A percentile compares a stretch with the other conserved stretches of the same genome.
These are phyloP conservation scores for Oncopodura yosiiana DNA, from an alignment of 1,140 invertebrate genomes.

Conservation along the genomic window DNA sequence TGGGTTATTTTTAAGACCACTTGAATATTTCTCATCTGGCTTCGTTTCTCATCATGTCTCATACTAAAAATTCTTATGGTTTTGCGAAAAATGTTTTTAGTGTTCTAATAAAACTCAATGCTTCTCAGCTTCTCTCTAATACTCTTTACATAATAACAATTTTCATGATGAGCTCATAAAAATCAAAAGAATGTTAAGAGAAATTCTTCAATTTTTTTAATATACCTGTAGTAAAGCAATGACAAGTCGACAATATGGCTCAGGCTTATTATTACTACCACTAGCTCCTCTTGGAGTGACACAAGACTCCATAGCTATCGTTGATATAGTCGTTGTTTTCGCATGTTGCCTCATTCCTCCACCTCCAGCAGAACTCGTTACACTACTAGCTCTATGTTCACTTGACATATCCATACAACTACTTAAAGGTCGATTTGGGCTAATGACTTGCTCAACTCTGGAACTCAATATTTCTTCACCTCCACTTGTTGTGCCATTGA, in stretches of 20 bases:
- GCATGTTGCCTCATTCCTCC: background rate
- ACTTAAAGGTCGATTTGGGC: too few relatives aligned
- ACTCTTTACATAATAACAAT: background rate
- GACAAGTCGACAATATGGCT: conserved; percentile 18
- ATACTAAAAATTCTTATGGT: background rate
- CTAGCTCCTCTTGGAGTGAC: background rate
- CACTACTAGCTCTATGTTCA: too few relatives aligned
- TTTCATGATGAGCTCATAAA: background rate
- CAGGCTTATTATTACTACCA: background rate
- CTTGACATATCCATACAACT: too few relatives aligned
- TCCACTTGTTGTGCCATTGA: too few relatives aligned
- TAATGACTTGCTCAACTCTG: too few relatives aligned
- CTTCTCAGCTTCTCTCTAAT: background rate
- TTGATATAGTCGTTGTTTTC: conserved; percentile 28
- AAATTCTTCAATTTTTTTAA: background rate
- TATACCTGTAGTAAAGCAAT: conserved; percentile 31
- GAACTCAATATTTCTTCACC: too few relatives aligned
- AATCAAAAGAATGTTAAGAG: background rate
- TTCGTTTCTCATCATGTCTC: too few relatives aligned
- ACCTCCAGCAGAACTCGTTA: background rate
- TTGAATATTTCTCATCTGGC: too few relatives aligned
- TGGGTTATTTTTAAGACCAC: too few relatives aligned
- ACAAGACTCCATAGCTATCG: conserved; percentile 28
- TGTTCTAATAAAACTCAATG: background rate
- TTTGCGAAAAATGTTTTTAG: background rate